Percentiles rank a stretch among this genome's conserved stretches.
Conservation (phyloP, 2,113 vertebrate species). For the Odobenus rosmarus region DNA sequence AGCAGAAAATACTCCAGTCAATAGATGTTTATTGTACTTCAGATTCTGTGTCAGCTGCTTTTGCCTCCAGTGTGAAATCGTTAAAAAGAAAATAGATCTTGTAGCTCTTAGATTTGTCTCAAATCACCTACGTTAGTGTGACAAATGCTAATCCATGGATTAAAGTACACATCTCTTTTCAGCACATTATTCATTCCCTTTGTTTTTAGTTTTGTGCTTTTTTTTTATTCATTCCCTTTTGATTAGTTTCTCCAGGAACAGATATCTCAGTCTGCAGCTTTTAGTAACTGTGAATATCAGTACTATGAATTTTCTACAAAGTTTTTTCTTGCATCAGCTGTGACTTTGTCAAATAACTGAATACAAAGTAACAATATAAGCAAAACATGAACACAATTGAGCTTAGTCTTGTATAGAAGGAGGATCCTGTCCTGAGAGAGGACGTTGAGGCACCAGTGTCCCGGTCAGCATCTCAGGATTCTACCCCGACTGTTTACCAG, state of each 20-base stretch:
- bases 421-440: not conserved
- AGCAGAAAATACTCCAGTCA: not conserved
- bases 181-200: not conserved
- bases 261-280: not conserved
- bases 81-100: not conserved
- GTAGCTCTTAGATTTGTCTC: slow-evolving; percentile 18
- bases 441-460: not conserved
- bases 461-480: not conserved
- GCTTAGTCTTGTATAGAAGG: not conserved
- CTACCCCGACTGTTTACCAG: not conserved
- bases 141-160: slow-evolving; percentile 17
- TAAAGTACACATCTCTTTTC: slow-evolving; percentile 36
- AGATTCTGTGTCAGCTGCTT: not conserved
- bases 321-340: slow-evolving; percentile 5
- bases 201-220: not conserved
- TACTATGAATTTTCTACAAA: not conserved
- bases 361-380: not conserved
- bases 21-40: not conserved
- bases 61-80: not conserved
- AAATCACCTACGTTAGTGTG: slow-evolving; percentile 6
- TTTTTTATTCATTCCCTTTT: not conserved
- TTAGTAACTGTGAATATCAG: not conserved
- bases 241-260: not conserved
- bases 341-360: slow-evolving; percentile 13
- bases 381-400: not conserved